These are phyloP conservation scores for Ashinkailepas kermadecensis DNA, from an alignment of 2,888 invertebrate species.

Conservation along the genomic window DNA sequence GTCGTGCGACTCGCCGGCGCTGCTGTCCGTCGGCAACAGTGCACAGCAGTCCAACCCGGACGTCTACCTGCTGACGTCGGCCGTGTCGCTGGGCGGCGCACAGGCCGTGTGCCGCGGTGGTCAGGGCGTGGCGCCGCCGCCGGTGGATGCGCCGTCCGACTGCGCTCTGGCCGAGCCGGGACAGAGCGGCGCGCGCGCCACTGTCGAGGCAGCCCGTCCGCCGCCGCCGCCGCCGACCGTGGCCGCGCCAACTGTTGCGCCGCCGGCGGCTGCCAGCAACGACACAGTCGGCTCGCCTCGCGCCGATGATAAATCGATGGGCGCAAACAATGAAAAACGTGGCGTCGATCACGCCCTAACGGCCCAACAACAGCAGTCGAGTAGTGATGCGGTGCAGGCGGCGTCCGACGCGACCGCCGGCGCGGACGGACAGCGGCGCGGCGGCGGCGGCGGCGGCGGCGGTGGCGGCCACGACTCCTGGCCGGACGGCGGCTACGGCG, in stretches of 20 bases:
- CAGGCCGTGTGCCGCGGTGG: not conserved
- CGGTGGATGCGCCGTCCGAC: not conserved
- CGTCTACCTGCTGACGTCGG: not conserved
- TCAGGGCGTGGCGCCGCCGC: not conserved
- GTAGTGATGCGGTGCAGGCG: not conserved
- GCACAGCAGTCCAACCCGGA: not conserved
- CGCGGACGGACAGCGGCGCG: not conserved
- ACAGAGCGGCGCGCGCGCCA: not conserved
- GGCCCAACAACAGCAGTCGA: not conserved
- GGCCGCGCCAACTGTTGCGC: not conserved
- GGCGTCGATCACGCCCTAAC: not conserved
- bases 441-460: not conserved
- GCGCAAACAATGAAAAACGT: constrained; percentile 1
- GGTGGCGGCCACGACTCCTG: not conserved
- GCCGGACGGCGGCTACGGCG: not conserved
- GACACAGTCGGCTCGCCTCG: not conserved
- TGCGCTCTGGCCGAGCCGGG: no score
- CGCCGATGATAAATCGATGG: constrained; percentile 8
- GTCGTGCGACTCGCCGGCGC: not conserved
- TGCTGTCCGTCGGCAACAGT: not conserved
- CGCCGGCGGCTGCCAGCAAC: not conserved
- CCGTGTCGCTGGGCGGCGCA: not conserved
- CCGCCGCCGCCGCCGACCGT: not conserved
- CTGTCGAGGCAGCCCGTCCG: not conserved
- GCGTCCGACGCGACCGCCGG: not conserved